These are phyloP conservation scores for Ctenicera cuprea DNA, from an alignment of 2,888 invertebrate species.

Conservation along the genomic window DNA sequence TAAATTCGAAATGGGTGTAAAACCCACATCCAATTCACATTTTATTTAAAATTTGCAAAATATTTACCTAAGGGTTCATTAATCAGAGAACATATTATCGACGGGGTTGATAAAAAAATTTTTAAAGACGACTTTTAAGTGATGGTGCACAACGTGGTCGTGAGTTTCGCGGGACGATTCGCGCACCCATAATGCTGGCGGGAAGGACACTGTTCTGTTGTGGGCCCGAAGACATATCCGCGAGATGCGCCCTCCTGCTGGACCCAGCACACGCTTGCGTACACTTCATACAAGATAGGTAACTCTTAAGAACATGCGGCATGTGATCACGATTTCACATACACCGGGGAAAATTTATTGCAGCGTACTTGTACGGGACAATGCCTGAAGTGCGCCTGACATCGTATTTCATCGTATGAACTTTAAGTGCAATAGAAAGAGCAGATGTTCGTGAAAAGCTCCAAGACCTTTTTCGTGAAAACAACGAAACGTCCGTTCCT, in stretches of 20 bases:
- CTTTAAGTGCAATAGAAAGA: conserved; percentile 23
- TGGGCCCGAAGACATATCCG: conserved; percentile 51
- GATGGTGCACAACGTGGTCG: conserved; percentile 44
- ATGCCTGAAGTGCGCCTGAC: conserved; percentile 22
- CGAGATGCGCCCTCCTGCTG: conserved; percentile 56
- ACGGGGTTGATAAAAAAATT: not conserved
- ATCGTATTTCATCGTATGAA: conserved; percentile 24
- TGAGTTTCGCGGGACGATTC: conserved; percentile 48
- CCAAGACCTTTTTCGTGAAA: conserved; percentile 1
- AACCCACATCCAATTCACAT: too few relatives aligned
- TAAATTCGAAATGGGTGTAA: too few relatives aligned
- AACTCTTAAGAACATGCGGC: conserved; percentile 42
- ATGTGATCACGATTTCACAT: conserved; percentile 43
- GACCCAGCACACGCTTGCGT: conserved; percentile 53
- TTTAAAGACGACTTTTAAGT: not conserved
- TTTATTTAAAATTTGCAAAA: not conserved
- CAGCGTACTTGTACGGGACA: conserved; percentile 27
- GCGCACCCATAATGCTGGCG: conserved; percentile 48
- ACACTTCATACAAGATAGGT: conserved; percentile 45
- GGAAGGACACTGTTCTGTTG: conserved; percentile 53
- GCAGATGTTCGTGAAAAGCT: conserved; percentile 19
- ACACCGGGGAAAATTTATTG: conserved; percentile 39
- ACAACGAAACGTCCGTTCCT: too few relatives aligned
- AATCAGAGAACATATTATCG: not conserved
- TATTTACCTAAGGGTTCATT: conserved; percentile 7